Conservation (phyloP, 2,113 vertebrate genomes). For the Okapia johnstoni region DNA sequence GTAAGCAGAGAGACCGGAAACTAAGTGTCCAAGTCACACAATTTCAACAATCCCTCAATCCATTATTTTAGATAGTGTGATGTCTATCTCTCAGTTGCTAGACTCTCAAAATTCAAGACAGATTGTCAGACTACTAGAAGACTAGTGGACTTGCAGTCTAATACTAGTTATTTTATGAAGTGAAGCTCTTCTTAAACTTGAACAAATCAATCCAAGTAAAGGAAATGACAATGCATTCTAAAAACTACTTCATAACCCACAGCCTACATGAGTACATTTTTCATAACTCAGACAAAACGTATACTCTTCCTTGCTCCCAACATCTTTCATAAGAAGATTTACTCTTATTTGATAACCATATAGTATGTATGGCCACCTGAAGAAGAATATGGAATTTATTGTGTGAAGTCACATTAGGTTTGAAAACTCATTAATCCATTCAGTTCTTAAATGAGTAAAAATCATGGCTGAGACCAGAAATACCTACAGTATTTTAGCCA, state of each 20-base stretch:
- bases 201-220: not conserved
- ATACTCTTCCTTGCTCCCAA: not conserved
- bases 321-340: not conserved
- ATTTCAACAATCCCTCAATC: not conserved
- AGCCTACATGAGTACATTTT: not conserved
- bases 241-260: not conserved
- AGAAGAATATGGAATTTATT: not conserved
- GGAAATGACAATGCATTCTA: not conserved
- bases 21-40: not conserved
- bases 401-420: not conserved
- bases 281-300: not conserved
- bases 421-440: not conserved
- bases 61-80: not conserved
- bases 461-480: not conserved
- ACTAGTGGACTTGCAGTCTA: not conserved
- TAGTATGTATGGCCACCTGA: not conserved
- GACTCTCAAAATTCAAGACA: not conserved
- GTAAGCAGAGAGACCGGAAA: not conserved
- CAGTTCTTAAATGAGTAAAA: not conserved
- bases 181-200: not conserved
- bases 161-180: not conserved
- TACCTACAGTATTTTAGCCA: not conserved
- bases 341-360: not conserved
- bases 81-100: not conserved
- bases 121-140: not conserved